These are phyloP conservation scores for Microplitis manilae DNA, from an alignment of 2,888 invertebrate species.

Conservation along the genomic window DNA sequence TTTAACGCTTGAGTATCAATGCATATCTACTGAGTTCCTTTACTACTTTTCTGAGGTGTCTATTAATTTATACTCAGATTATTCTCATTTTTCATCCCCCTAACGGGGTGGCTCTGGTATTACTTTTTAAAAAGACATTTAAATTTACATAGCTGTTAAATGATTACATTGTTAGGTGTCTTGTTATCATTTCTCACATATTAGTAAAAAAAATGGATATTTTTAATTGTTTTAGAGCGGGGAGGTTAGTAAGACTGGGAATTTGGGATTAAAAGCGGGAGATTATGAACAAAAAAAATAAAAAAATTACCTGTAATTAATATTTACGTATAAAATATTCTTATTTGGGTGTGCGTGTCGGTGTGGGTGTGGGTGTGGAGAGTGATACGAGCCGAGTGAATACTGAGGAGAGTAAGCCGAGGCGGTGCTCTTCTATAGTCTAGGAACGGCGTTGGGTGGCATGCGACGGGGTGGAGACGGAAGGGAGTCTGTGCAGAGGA, in stretches of 20 bases:
- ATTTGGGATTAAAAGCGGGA: no score
- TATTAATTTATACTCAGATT: conserved; percentile 64
- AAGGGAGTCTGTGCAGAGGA: conserved; percentile 37
- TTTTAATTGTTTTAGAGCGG: no score
- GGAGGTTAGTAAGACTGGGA: no score
- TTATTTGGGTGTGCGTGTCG: no score
- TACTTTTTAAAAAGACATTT: not conserved
- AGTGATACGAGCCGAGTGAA: conserved; percentile 27
- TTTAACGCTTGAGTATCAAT: conserved; percentile 41
- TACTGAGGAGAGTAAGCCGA: conserved; percentile 24
- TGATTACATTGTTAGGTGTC: no score
- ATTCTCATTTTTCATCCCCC: conserved; percentile 58
- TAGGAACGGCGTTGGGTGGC: conserved; percentile 12
- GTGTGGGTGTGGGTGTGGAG: not conserved
- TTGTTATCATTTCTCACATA: no score
- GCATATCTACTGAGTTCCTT: conserved; percentile 34
- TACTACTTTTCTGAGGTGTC: conserved; percentile 43
- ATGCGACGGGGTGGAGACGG: conserved; percentile 25
- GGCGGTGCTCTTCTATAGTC: conserved; percentile 21
- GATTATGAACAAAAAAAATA: no score
- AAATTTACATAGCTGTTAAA: not conserved
- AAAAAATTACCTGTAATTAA: no score
- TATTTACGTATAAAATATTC: no score
- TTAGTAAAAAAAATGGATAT: no score
- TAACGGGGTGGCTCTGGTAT: not conserved